Evolutionary conservation across 2,888 invertebrate genomes (phyloP), one percentile per base, ranked within the genome.

Genomic region (Isotomurus palustris): DNA sequence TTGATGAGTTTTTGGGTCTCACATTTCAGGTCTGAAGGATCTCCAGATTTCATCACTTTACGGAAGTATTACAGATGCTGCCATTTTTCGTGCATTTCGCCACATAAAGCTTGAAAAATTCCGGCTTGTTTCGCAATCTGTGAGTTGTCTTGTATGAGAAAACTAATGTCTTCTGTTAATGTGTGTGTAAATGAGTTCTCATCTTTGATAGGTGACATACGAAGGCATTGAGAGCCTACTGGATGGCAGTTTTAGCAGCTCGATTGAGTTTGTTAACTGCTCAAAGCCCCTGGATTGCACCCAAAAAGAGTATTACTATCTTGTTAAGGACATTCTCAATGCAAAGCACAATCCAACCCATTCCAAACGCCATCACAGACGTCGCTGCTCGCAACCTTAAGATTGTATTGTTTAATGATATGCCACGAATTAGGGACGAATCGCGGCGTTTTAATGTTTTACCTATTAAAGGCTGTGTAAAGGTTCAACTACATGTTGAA

Each of bases 291-390:
- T 57, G 32, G 60, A 60, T 38, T 60, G 60, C 25, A 53, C 49
- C n/a, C 54, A 53, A 41, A 60, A 60, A 28, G 60, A 60, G 47
- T 60, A 57, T 57, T 60, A 57, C 19, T 53, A 60, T 28, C 49
- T 60, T 12, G 38, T 54, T 2, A 60, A 57, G 19, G 57, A 60
- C 29, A 57, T 60, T n/a, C 51, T 57, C 19, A 51, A 53, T 14
- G 57, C 57, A 10, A 60, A 57, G 29, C 53, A 54, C 22, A 10
- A 4, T 6, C n/a, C 24, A 8, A 27, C 36, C 17, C 24, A 38
- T 29, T 12, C 5, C 12, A 50, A 38, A 27, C 28, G 27, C 3
- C 21, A 19, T 6, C 50, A 50, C 19, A 14, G 36, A 3, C 21
- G 50, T 14, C n/a, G 50, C 12, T 22, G 50, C 22, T 25, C 25